A percentile compares a stretch with the other conserved stretches of the same genome.
Conservation (phyloP, 2,888 invertebrate species). For the Nomada goodeniana region DNA sequence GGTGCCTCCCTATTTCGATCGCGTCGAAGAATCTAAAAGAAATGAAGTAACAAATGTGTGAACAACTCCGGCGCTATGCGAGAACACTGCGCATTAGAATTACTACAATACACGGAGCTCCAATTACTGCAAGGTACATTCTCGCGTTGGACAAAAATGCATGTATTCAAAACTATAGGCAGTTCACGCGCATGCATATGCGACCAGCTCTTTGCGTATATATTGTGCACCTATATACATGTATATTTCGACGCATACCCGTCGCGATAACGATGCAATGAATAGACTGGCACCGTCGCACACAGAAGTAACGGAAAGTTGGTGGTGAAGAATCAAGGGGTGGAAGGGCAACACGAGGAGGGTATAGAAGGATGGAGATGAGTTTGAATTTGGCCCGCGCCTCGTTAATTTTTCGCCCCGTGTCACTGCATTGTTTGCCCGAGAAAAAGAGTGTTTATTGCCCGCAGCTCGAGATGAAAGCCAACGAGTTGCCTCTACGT, state of each 20-base stretch:
- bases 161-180: background rate
- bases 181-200: background rate
- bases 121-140: background rate
- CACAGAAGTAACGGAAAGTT: background rate
- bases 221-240: background rate
- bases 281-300: background rate
- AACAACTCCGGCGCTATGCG: background rate
- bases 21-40: background rate
- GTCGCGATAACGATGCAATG: background rate
- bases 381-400: constrained; percentile 70
- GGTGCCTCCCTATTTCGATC: background rate
- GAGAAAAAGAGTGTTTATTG: constrained; percentile 70
- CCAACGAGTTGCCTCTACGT: constrained; percentile 48
- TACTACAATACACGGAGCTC: background rate
- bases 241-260: constrained; percentile 6
- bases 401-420: constrained; percentile 78
- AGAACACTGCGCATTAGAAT: background rate
- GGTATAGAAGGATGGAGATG: constrained; percentile 43
- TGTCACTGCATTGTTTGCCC: constrained; percentile 75
- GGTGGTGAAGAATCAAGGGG: background rate
- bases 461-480: constrained; percentile 71
- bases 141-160: background rate
- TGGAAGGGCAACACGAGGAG: background rate
- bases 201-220: background rate
- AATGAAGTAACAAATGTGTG: background rate